These are phyloP conservation scores for Melanotaenia parkinsoni DNA, from an alignment of 2,797 vertebrate genomes.

Conservation along the genomic window DNA sequence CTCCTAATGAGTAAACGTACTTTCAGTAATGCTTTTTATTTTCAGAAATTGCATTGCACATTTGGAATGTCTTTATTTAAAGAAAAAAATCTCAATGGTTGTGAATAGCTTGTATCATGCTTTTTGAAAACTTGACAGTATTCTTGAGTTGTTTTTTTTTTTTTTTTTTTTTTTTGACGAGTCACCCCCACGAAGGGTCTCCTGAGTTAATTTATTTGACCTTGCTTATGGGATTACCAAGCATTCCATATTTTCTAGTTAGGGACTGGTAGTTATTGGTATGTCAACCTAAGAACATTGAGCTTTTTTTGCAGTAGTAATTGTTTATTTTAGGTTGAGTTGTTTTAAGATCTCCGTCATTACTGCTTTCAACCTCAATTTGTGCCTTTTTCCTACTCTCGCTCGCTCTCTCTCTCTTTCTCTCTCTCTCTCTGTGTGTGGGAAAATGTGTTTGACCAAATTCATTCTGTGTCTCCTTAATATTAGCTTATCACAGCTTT, in stretches of 20 bases:
- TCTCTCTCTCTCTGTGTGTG: constrained; percentile 5
- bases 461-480: constrained; percentile 10
- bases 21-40: constrained; percentile 3
- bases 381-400: constrained; percentile 40
- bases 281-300: constrained; percentile 1
- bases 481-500: neutral
- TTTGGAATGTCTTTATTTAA: constrained; percentile 26
- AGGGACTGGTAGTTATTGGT: constrained; percentile 18
- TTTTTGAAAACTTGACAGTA: neutral
- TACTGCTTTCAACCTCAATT: neutral
- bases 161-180: neutral
- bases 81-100: constrained; percentile 1
- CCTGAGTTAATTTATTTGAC: neutral
- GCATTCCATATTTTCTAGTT: constrained; percentile 32
- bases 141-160: neutral
- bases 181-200: constrained; percentile 28
- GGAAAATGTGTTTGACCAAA: constrained; percentile 15
- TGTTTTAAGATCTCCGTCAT: constrained; percentile 9
- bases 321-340: constrained; percentile 7
- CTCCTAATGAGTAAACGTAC: neutral
- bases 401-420: constrained; percentile 3
- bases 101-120: constrained; percentile 9
- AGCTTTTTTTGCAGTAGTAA: constrained; percentile 11
- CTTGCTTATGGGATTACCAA: constrained; percentile 17
- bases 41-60: constrained; percentile 36